Percentiles rank a stretch among this genome's conserved stretches.
Conservation (phyloP, 2,113 vertebrate genomes). For the Tenebrosternarchus preto region DNA sequence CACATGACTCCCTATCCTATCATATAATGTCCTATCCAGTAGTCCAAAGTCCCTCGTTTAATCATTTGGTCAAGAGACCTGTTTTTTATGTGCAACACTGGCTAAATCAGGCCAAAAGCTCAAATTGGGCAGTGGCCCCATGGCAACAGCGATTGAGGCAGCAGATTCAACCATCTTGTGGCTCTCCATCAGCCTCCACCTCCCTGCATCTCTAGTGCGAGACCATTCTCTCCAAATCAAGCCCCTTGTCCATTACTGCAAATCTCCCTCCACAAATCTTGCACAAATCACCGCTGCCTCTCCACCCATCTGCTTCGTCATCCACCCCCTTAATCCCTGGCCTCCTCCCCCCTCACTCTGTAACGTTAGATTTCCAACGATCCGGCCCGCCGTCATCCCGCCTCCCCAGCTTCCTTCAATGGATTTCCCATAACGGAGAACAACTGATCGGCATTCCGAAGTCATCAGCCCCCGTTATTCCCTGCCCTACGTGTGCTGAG, state of each 20-base stretch:
- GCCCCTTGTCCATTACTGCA: constrained; percentile 43
- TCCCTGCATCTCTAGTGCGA: constrained; percentile 37
- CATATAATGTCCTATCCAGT: too few species aligned
- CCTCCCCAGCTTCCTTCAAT: constrained; percentile 32
- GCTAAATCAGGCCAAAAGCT: too few species aligned
- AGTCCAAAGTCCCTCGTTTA: too few species aligned
- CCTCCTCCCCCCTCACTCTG: neutral
- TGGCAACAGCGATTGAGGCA: too few species aligned
- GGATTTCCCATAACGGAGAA: constrained; percentile 57
- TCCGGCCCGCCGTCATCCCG: neutral
- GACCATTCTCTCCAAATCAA: constrained; percentile 1
- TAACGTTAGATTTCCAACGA: neutral
- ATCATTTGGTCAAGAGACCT: too few species aligned
- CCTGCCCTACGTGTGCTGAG: constrained; percentile 53
- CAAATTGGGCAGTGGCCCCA: too few species aligned
- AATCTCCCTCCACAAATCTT: constrained; percentile 56
- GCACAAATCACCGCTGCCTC: constrained; percentile 36
- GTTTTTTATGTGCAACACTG: too few species aligned
- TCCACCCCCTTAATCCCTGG: neutral
- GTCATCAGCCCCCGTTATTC: constrained; percentile 64
- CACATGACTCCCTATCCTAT: too few species aligned
- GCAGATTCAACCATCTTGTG: constrained; percentile 36
- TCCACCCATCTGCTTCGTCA: constrained; percentile 24
- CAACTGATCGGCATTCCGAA: constrained; percentile 62
- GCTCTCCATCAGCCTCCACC: constrained; percentile 35